Evolutionary conservation across 2,888 invertebrate species (phyloP).

Genomic region (Dasypolia templi): DNA sequence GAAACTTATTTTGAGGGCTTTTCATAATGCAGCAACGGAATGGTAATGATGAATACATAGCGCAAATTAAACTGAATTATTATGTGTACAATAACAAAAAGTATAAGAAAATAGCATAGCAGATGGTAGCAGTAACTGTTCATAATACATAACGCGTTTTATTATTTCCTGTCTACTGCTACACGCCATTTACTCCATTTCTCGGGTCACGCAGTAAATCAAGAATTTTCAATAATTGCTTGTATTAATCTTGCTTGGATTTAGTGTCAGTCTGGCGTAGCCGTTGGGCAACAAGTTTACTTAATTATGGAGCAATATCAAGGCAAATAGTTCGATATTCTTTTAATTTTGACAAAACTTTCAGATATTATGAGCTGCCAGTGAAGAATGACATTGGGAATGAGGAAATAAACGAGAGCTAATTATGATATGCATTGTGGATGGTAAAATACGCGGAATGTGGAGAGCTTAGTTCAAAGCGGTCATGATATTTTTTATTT

Average conservation of each 20-base stretch:
- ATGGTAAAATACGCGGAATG: not conserved
- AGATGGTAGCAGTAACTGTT: not conserved
- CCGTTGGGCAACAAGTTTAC: too few species aligned
- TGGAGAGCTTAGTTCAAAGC: not conserved
- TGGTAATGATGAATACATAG: not conserved
- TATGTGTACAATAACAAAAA: not conserved
- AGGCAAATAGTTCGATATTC: not conserved
- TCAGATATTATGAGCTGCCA: too few species aligned
- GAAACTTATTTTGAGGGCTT: not conserved
- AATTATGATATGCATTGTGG: not conserved
- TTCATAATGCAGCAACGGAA: not conserved
- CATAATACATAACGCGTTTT: not conserved
- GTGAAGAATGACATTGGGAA: not conserved
- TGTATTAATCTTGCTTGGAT: not conserved
- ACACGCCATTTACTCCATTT: not conserved
- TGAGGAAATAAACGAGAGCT: not conserved
- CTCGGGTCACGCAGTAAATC: not conserved
- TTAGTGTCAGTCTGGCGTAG: not conserved
- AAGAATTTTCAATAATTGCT: constrained; percentile 5
- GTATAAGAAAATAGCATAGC: not conserved
- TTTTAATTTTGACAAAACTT: not conserved
- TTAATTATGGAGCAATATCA: not conserved
- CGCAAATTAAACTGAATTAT: not conserved
- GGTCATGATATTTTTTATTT: not conserved
- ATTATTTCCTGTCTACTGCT: constrained; percentile 10